Evolutionary conservation across 2,797 vertebrate species (phyloP).

Genomic region (Pseudochaenichthys georgianus): DNA sequence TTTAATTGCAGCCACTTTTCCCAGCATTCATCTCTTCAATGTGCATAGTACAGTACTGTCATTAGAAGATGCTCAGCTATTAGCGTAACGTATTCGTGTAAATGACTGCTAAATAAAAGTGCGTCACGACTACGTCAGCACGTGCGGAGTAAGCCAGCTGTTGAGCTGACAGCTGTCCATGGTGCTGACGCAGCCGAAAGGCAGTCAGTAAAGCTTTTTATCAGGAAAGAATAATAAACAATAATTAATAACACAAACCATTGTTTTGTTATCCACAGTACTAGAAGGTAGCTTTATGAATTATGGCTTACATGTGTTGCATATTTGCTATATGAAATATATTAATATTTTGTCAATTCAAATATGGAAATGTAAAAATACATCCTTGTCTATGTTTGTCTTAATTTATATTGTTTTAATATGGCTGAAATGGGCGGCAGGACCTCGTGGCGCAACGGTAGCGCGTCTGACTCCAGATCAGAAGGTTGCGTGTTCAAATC

Average conservation of each 20-base stretch:
- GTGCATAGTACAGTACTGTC: neutral
- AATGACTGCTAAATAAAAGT: neutral
- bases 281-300: no score
- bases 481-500: conserved; percentile 82
- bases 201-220: no score
- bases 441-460: conserved; percentile 80
- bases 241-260: accelerated
- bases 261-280: no score
- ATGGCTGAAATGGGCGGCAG: accelerated
- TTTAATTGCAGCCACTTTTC: neutral
- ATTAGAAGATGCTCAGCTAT: neutral
- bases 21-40: neutral
- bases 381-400: no score
- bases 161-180: conserved; percentile 55
- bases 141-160: conserved; percentile 6
- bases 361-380: no score
- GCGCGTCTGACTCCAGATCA: conserved; percentile 83
- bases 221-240: no score
- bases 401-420: accelerated
- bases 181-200: conserved; percentile 45
- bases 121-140: neutral
- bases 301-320: no score
- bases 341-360: no score
- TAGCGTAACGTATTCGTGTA: no score
- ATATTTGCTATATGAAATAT: no score